These are phyloP conservation scores for Glyphotaelius pellucidus DNA, from an alignment of 2,888 invertebrate genomes.

Conservation along the genomic window DNA sequence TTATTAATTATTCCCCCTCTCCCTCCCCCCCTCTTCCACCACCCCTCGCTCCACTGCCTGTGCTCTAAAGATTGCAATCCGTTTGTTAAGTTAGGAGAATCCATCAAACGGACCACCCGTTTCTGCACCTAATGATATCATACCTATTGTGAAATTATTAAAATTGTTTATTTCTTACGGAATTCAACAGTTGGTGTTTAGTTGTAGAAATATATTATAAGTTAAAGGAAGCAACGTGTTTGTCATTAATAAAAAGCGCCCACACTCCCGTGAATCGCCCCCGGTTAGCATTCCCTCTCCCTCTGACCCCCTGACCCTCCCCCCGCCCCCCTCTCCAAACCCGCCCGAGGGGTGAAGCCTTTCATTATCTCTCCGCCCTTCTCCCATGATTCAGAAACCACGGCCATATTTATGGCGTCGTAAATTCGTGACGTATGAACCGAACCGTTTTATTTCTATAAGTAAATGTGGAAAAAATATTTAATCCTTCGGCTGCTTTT, in stretches of 20 bases:
- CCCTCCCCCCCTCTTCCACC: no score
- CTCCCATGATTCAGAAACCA: constrained; percentile 22
- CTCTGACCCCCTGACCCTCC: neutral
- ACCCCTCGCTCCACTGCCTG: no score
- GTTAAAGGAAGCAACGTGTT: neutral
- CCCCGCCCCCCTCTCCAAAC: neutral
- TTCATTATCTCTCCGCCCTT: constrained; percentile 31
- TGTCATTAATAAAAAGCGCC: constrained; percentile 23
- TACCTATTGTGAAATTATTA: no score
- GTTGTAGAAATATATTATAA: constrained; percentile 16
- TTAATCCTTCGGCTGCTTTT: constrained; percentile 8
- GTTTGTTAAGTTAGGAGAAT: no score
- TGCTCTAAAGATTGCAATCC: no score
- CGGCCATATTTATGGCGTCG: constrained; percentile 33
- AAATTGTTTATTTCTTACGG: neutral
- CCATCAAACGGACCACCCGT: no score
- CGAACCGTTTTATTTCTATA: constrained; percentile 40
- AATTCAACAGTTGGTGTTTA: constrained; percentile 25
- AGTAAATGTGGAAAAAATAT: constrained; percentile 22
- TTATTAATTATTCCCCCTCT: no score
- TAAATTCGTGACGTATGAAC: constrained; percentile 46
- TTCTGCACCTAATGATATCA: no score
- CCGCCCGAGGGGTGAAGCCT: neutral
- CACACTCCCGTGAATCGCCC: neutral
- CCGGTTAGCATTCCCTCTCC: neutral